Evolutionary conservation across 2,888 invertebrate genomes (phyloP).

Genomic region (Osedax fenrisi): DNA sequence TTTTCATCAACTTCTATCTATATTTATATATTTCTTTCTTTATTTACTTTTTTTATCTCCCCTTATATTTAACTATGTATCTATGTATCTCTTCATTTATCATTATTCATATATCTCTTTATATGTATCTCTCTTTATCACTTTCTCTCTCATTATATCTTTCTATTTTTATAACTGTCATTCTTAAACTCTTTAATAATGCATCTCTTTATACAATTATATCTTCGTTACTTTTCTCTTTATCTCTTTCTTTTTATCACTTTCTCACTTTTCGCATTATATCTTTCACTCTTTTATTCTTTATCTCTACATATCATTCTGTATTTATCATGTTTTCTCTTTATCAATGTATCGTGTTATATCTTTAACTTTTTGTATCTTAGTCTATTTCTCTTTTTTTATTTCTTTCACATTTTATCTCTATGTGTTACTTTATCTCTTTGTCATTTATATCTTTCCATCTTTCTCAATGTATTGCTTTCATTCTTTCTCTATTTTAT

Average conservation of each 20-base stretch:
- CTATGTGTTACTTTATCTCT: background rate
- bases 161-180: conserved; percentile 8
- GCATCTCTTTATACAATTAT: too few relatives aligned
- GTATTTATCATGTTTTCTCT: too few relatives aligned
- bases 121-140: conserved; percentile 2
- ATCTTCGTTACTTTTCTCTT: too few relatives aligned
- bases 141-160: background rate
- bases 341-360: background rate
- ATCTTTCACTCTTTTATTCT: too few relatives aligned
- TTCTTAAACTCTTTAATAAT: too few relatives aligned
- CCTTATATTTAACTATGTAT: conserved; percentile 22
- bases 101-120: conserved; percentile 12
- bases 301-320: too few relatives aligned
- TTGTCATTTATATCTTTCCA: background rate
- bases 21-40: background rate
- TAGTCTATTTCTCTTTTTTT: background rate
- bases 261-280: too few relatives aligned
- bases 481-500: background rate
- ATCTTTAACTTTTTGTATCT: background rate
- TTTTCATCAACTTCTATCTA: too few relatives aligned
- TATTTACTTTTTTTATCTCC: conserved; percentile 10
- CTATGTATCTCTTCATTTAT: conserved; percentile 25
- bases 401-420: background rate
- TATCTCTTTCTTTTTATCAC: too few relatives aligned
- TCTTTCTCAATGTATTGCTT: background rate